Evolutionary conservation across 2,113 vertebrate species (phyloP).

Genomic region (Mobula hypostoma): DNA sequence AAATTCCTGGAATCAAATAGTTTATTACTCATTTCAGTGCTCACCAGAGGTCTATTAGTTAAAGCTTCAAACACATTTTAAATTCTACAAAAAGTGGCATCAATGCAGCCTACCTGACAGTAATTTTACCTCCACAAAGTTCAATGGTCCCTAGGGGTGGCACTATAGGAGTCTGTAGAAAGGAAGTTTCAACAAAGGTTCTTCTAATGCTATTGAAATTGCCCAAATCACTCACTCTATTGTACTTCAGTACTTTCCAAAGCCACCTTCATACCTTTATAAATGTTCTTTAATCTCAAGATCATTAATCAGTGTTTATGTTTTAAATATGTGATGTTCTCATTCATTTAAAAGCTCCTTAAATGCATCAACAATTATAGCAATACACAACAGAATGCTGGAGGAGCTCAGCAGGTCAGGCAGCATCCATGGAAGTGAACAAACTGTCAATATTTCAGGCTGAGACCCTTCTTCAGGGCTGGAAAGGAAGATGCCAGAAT

Average conservation of each 20-base stretch:
- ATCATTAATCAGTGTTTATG: not conserved
- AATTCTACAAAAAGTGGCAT: not conserved
- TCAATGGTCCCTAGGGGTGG: not conserved
- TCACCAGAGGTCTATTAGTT: too few species aligned
- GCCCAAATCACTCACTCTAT: not conserved
- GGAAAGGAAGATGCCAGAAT: too few species aligned
- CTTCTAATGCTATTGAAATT: not conserved
- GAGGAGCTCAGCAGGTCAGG: too few species aligned
- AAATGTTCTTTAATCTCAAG: not conserved
- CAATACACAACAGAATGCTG: not conserved
- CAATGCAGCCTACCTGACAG: not conserved
- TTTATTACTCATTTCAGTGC: not conserved
- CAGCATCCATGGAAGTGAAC: too few species aligned
- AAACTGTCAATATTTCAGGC: too few species aligned
- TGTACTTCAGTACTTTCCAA: not conserved
- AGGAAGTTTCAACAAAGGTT: not conserved
- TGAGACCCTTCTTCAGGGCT: too few species aligned
- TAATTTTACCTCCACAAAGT: conserved; percentile 5
- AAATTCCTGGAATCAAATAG: not conserved
- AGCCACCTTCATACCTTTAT: not conserved
- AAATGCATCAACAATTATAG: not conserved
- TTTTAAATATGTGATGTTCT: not conserved
- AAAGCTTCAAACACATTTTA: not conserved
- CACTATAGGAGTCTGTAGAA: not conserved
- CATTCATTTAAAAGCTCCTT: not conserved